Conservation (phyloP, 2,797 vertebrate species). For the Peromyscus attwateri region DNA sequence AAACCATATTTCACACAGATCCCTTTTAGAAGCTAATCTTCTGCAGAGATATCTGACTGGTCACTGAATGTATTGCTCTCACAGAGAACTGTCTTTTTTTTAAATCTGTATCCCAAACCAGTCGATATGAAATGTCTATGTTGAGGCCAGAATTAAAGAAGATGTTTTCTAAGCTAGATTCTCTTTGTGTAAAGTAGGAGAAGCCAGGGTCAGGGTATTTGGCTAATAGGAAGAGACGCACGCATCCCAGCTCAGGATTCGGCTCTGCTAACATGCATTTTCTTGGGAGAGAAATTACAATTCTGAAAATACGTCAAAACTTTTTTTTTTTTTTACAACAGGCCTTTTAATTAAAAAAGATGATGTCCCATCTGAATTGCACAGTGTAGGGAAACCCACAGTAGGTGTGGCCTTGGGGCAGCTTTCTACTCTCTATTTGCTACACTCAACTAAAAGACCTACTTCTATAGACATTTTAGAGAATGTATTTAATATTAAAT, state of each 20-base stretch:
- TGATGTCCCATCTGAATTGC: conserved; percentile 38
- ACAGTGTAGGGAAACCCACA: not conserved
- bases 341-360: conserved; percentile 61
- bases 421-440: not conserved
- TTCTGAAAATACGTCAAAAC: conserved; percentile 45
- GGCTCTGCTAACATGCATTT: conserved; percentile 9
- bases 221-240: not conserved
- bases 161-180: conserved; percentile 29
- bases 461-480: not conserved
- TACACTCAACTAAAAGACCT: not conserved
- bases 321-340: conserved; percentile 18
- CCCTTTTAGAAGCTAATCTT: conserved; percentile 72
- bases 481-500: not conserved
- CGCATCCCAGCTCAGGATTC: not conserved
- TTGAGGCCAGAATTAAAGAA: conserved; percentile 51
- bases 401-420: not conserved
- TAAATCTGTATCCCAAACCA: conserved; percentile 59
- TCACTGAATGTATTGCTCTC: conserved; percentile 2
- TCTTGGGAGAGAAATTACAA: conserved; percentile 62
- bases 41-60: conserved; percentile 31
- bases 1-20: conserved; percentile 69
- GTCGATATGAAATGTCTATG: conserved; percentile 28
- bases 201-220: not conserved
- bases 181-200: not conserved
- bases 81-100: conserved; percentile 61